These are phyloP conservation scores for Limosa lapponica DNA, from an alignment of 2,797 vertebrate genomes.

Conservation along the genomic window DNA sequence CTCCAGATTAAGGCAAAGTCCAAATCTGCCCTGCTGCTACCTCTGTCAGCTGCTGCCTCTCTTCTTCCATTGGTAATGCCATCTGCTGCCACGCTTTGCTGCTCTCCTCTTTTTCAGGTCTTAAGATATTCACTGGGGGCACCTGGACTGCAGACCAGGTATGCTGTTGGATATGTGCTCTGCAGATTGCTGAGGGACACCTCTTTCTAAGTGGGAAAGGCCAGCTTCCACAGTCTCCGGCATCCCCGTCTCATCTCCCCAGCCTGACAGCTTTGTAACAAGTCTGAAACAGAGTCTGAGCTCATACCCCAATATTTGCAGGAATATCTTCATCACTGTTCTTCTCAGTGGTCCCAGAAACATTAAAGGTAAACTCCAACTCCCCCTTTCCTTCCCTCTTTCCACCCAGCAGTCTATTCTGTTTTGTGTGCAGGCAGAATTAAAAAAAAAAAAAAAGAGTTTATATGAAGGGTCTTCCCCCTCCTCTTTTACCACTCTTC, in stretches of 20 bases:
- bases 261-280: background rate
- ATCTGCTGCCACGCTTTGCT: background rate
- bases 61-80: background rate
- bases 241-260: background rate
- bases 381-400: background rate
- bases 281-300: background rate
- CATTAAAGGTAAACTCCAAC: background rate
- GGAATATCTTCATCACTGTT: background rate
- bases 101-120: background rate
- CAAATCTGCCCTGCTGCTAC: background rate
- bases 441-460: background rate
- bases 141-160: background rate
- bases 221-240: background rate
- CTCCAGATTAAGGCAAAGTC: background rate
- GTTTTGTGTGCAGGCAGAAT: background rate
- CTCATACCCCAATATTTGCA: background rate
- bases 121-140: background rate
- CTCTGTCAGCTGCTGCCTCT: background rate
- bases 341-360: background rate
- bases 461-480: background rate
- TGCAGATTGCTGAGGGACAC: rapidly evolving
- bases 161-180: background rate
- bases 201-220: background rate
- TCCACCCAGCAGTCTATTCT: background rate
- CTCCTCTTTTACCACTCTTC: background rate